Evolutionary conservation across 2,113 vertebrate genomes (phyloP), one percentile per base, ranked within the genome.

Genomic region (Passer montanus): DNA sequence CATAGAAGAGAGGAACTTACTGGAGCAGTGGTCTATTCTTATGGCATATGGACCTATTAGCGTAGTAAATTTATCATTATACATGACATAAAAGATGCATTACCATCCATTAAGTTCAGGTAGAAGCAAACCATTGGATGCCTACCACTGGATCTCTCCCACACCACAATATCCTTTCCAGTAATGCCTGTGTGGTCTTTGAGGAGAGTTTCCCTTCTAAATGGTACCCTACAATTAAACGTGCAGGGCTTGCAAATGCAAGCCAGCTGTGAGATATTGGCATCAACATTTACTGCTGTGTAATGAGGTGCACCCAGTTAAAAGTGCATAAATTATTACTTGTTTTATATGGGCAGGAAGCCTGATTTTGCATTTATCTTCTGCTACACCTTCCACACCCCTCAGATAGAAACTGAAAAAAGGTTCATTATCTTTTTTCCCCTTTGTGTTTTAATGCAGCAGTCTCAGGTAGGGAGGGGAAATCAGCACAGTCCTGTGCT

Each of bases 81-180:
- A 63, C 92, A 56, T 95, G 97, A 93, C 97, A 98, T 86, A 91
- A 90, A 94, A 94, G 96, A 98, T 97, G 95, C 98, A 98, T 98
- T 98, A 98, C 93, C 91, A 97, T 94, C 97, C 98, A 98, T 98
- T 98, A 98, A 96, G 96, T 77, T 82, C 90, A 97, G 91, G 94
- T 97, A 86, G 91, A 96, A 94, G 89, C 91, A 96, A 86, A 93
- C 94, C 95, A 96, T 95, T 97, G 98, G 56, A 95, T 94, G 90
- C 59, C 81, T 93, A 95, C 84, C 77, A 85, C 78, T 97, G 93
- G 90, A 83, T 94, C 94, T 94, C 93, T 93, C 89, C 72, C 96
- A 94, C 82, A 94, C 97, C 98, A 97, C 97, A 97, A 96, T 86
- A 97, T 98, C 97, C 97, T 86, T 98, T 96, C 96, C 94, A 96